These are phyloP conservation scores for Luidia sarsii DNA, from an alignment of 53 echinoderm and acorn worm species.

Conservation along the genomic window DNA sequence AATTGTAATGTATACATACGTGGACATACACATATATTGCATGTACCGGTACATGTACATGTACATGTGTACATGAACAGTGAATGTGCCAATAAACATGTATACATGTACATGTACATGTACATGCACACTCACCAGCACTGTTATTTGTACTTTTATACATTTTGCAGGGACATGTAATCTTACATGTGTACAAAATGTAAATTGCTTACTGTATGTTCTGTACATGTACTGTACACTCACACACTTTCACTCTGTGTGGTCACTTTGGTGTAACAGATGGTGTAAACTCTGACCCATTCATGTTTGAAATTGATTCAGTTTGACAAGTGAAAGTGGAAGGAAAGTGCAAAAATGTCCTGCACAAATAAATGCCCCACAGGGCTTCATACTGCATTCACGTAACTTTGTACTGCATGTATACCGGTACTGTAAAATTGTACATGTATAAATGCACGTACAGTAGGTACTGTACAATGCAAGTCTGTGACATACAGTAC, in stretches of 20 bases:
- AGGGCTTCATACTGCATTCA: too few relatives aligned
- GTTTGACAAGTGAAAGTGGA: too few relatives aligned
- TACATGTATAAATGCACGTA: too few relatives aligned
- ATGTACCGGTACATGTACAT: background rate
- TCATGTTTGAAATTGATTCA: too few relatives aligned
- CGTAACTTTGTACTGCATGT: too few relatives aligned
- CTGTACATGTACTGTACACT: background rate
- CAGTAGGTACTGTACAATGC: too few relatives aligned
- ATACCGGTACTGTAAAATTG: too few relatives aligned
- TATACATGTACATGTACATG: background rate
- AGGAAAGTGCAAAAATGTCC: too few relatives aligned
- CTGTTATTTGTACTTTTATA: background rate
- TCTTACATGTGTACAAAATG: background rate
- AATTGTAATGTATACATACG: background rate
- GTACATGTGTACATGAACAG: slow-evolving; percentile 9
- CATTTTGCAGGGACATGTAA: background rate
- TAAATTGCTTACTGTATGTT: background rate
- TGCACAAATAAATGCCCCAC: too few relatives aligned
- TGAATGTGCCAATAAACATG: background rate
- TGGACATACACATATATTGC: background rate
- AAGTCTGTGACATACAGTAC: too few relatives aligned
- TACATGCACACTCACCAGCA: background rate
- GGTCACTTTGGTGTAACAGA: background rate
- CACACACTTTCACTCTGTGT: background rate
- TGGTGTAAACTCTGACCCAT: too few relatives aligned